Percentiles rank a stretch among this genome's conserved stretches.
Conservation (phyloP, 2,797 vertebrate genomes). For the Malurus splendens region DNA sequence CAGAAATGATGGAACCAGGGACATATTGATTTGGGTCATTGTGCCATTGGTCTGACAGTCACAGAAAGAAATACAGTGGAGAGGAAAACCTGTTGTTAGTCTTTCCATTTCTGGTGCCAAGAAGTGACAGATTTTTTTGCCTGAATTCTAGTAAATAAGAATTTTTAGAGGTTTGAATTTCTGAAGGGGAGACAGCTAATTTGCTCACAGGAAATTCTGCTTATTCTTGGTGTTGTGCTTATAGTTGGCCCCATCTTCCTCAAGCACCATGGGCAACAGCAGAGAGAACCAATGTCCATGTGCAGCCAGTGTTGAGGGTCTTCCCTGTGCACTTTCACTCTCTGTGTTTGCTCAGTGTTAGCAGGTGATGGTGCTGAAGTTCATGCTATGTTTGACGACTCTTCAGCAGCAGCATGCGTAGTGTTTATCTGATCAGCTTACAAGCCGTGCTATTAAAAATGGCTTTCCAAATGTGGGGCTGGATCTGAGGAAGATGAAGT, state of each 20-base stretch:
- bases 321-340: not conserved
- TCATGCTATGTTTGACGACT: not conserved
- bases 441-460: not conserved
- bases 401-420: not conserved
- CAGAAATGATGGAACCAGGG: not conserved
- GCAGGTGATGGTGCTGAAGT: not conserved
- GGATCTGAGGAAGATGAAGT: not conserved
- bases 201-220: not conserved
- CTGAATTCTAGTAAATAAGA: not conserved
- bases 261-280: not conserved
- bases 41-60: not conserved
- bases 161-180: not conserved
- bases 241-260: not conserved
- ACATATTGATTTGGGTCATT: not conserved
- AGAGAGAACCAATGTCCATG: not conserved
- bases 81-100: not conserved
- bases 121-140: not conserved
- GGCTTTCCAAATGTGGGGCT: not conserved
- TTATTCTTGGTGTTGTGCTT: not conserved
- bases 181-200: not conserved
- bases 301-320: not conserved
- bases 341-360: not conserved
- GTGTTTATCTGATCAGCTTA: not conserved
- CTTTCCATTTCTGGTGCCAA: not conserved
- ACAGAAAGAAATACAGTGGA: not conserved